Conservation (phyloP, 2,888 invertebrate species). For the Odontothrips loti region DNA sequence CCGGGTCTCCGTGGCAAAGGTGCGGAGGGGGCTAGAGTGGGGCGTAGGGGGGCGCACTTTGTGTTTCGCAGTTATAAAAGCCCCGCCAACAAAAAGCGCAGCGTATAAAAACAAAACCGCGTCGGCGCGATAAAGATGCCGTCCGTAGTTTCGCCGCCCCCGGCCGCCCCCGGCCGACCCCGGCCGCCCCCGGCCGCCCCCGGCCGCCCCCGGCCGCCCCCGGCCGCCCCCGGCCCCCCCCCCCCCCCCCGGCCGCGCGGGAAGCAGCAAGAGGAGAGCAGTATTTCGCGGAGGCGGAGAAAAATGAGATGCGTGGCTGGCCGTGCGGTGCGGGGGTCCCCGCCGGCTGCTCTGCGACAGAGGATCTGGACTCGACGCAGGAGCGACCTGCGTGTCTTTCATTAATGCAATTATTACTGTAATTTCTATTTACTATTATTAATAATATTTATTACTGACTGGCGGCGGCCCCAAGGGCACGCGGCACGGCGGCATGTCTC, state of each 20-base stretch:
- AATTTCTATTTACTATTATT: too few species aligned
- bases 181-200: too few species aligned
- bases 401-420: too few species aligned
- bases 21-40: too few species aligned
- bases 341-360: background rate
- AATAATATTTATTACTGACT: background rate
- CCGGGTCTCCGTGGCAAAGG: too few species aligned
- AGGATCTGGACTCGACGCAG: background rate
- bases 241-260: too few species aligned
- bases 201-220: too few species aligned
- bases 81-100: background rate
- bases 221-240: too few species aligned
- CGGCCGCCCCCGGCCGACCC: too few species aligned
- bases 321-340: background rate
- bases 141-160: background rate
- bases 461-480: background rate
- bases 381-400: too few species aligned
- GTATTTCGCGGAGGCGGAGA: too few species aligned
- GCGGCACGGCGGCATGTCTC: background rate
- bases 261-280: background rate
- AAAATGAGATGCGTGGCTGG: background rate
- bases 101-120: background rate
- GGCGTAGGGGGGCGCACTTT: too few species aligned
- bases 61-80: slow-evolving; percentile 17
- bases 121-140: background rate